A percentile compares a stretch with the other conserved stretches of the same genome.
Conservation (phyloP, 2,113 vertebrate genomes). For the Agelaius phoeniceus region DNA sequence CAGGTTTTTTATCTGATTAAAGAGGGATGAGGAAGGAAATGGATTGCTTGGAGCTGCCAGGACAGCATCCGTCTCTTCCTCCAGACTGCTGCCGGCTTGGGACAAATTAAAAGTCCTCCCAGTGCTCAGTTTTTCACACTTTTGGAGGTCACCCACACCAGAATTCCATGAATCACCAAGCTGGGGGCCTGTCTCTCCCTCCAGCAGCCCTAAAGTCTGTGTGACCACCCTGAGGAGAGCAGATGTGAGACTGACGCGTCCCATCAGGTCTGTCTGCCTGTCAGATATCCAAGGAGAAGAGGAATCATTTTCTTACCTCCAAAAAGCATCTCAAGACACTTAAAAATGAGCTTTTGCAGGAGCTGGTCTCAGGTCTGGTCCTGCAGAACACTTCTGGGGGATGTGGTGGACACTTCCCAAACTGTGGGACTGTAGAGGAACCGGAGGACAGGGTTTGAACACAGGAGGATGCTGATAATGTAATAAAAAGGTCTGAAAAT, state of each 20-base stretch:
- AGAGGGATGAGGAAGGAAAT: not conserved
- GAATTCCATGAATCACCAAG: not conserved
- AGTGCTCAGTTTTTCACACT: not conserved
- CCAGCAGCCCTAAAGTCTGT: not conserved
- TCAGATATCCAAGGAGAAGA: not conserved
- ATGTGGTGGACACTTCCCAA: not conserved
- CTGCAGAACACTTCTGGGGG: not conserved
- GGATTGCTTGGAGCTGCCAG: not conserved
- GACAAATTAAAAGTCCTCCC: not conserved
- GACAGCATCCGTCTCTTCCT: not conserved
- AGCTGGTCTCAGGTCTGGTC: not conserved
- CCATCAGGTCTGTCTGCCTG: not conserved
- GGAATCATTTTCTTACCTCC: not conserved
- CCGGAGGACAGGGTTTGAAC: not conserved
- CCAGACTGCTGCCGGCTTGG: not conserved
- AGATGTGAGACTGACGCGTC: not conserved
- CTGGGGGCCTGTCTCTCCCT: not conserved
- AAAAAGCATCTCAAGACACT: not conserved
- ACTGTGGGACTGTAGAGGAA: not conserved
- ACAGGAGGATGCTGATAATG: not conserved
- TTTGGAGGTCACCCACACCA: not conserved
- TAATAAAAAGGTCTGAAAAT: not conserved
- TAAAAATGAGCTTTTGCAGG: not conserved
- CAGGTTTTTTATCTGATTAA: not conserved
- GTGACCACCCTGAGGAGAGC: not conserved